Evolutionary conservation across 2,113 vertebrate genomes (phyloP).

Genomic region (Speoplatyrhinus poulsoni): DNA sequence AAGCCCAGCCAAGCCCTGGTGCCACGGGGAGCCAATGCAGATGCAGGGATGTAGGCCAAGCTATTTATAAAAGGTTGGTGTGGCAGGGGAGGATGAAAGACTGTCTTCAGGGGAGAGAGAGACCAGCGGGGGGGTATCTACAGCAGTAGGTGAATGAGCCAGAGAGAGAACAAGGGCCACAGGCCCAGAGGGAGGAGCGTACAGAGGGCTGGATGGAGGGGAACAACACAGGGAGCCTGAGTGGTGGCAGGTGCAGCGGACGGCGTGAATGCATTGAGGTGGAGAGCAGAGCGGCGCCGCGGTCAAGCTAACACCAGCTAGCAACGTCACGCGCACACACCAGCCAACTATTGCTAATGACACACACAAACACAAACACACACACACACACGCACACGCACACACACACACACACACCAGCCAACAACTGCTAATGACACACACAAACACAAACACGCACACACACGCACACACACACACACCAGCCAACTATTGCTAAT

Average conservation of each 20-base stretch:
- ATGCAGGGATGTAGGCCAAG: constrained; percentile 80
- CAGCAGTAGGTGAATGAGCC: not conserved
- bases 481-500: constrained; percentile 10
- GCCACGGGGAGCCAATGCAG: constrained; percentile 72
- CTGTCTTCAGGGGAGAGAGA: constrained; percentile 45
- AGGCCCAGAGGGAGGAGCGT: no score
- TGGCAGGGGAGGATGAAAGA: constrained; percentile 57
- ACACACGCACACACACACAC: no score
- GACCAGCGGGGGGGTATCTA: not conserved
- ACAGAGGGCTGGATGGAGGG: not conserved
- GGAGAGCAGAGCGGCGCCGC: constrained; percentile 5
- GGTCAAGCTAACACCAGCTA: constrained; percentile 8
- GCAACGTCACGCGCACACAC: not conserved
- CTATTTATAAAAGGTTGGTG: constrained; percentile 79
- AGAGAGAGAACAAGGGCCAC: not conserved
- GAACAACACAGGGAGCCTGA: not conserved
- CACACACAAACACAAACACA: no score
- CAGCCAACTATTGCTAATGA: no score
- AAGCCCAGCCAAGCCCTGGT: constrained; percentile 57
- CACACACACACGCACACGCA: no score
- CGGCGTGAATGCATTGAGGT: constrained; percentile 6
- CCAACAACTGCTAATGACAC: no score
- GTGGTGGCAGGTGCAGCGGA: constrained; percentile 27
- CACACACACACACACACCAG: no score
- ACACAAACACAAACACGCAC: no score